Base-by-base conservation (phyloP, 2,113 vertebrate species). In the Pogonocichla stellata region DNA sequence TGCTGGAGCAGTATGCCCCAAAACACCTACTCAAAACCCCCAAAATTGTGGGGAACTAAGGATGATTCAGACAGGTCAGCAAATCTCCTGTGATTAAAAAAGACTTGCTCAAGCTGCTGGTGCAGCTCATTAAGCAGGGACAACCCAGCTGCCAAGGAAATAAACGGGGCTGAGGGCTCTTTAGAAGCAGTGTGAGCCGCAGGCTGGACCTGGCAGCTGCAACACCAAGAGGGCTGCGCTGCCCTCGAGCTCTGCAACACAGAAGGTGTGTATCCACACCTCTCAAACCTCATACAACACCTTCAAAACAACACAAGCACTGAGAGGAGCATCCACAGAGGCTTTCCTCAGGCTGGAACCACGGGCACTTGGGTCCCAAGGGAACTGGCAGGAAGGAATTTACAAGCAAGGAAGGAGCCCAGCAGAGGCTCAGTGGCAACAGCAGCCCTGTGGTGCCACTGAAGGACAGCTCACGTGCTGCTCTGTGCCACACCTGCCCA, bases 111-210 rank as follows among this genome's bases (percentile, higher is more conserved):
- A 22, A 79, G 74, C 67, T 65, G 34, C 36, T 72, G 25, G 45
- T 47, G 50, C 92, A 54, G 67, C 50, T 72, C 4, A 0, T 48
- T 54, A 48, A 42, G 23, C 34, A 38, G 48, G 23, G 72, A 80
- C 50, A 87, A 48, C 13, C 42, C 64, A 80, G 43, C 22, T 51
- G 8, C 28, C 54, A 64, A 48, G 23, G 42, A 8, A 61, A 62
- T 23, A 29, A 74, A n/a, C 13, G 17, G 8, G 10, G 19, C 64
- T 15, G n/a, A 20, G 0, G 7, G 48, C 61, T 89, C 38, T 36
- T 56, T 2, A 22, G 65, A 65, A 34, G 65, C 10, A 60, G 33
- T 5, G 8, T 0, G 3, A 58, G 34, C 19, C 0, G 0, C 4
- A 33, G 43, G 29, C 71, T 10, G 33, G 43, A 17, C 20, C 22